A percentile compares a stretch with the other conserved stretches of the same genome.
Conservation (phyloP, 2,113 vertebrate genomes). For the Opisthocomus hoazin region DNA sequence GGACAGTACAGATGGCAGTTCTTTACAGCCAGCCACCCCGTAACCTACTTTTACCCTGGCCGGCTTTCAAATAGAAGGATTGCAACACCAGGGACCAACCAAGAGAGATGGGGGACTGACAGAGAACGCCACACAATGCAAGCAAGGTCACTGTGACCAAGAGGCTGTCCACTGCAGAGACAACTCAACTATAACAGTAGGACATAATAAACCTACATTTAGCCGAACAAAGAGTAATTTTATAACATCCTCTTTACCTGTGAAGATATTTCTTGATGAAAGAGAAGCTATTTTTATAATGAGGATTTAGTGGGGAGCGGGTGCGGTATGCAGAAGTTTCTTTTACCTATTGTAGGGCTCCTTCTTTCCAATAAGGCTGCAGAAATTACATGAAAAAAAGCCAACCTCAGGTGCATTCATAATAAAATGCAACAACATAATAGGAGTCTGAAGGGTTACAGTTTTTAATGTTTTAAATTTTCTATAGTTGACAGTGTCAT, state of each 20-base stretch:
- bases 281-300: not conserved
- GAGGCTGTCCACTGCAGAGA: not conserved
- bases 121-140: not conserved
- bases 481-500: not conserved
- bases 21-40: not conserved
- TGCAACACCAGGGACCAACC: not conserved
- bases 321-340: not conserved
- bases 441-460: not conserved
- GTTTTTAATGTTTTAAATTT: not conserved
- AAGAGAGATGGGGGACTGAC: not conserved
- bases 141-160: not conserved
- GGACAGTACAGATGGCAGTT: not conserved
- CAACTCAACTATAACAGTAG: rapidly evolving
- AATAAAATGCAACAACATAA: not conserved
- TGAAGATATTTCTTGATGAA: not conserved
- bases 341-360: not conserved
- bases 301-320: no score
- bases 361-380: not conserved
- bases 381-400: not conserved
- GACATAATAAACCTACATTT: not conserved
- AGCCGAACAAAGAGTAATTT: not conserved
- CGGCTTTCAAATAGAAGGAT: not conserved
- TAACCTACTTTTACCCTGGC: rapidly evolving
- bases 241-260: not conserved
- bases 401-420: rapidly evolving